Evolutionary conservation across 2,113 vertebrate genomes (phyloP), one percentile per base, ranked within the genome.

Genomic region (Proteles cristata): DNA sequence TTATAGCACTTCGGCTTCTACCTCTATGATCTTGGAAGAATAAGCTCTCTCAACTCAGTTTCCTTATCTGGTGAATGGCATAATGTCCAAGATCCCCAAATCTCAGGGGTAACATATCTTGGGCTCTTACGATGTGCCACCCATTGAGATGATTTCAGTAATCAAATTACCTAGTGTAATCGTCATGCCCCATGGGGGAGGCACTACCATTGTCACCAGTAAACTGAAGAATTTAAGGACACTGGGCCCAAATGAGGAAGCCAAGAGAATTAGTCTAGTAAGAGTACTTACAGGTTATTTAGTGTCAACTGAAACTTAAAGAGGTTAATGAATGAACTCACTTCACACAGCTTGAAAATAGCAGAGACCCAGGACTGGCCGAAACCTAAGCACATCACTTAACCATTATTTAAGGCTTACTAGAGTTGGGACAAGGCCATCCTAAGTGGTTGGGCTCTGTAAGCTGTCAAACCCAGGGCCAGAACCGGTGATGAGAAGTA

Each of bases 371-470:
- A 17, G 39, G 76, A 58, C 39, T 3, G 1, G 12, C 55, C 3
- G 16, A 68, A 23, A 83, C 26, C 31, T 73, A 48, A 92, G 26
- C 43, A 45, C 21, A 19, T 12, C 61, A 21, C 33, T 61, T 11
- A 28, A 16, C 77, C 39, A 1, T 2, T 45, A 50, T 43, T 43
- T 48, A 79, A 88, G 76, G 53, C 11, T 79, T 4, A 16, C 7
- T 81, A 0, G 6, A 26, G 15, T 65, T 55, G 26, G 55, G 68
- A 84, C 45, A 81, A 79, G 68, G 68, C 21, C 58, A 14, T 23
- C 33, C 7, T 50, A 63, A 93, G 88, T 93, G 93, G 89, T 48
- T 21, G 28, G 23, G 25, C 88, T 96, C 45, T 1, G 53, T 76
- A 33, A 90, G 31, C 21, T 74, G 61, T 89, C 71, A 94, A 73